Evolutionary conservation across 2,113 vertebrate species (phyloP).

Genomic region (Xenopus borealis): DNA sequence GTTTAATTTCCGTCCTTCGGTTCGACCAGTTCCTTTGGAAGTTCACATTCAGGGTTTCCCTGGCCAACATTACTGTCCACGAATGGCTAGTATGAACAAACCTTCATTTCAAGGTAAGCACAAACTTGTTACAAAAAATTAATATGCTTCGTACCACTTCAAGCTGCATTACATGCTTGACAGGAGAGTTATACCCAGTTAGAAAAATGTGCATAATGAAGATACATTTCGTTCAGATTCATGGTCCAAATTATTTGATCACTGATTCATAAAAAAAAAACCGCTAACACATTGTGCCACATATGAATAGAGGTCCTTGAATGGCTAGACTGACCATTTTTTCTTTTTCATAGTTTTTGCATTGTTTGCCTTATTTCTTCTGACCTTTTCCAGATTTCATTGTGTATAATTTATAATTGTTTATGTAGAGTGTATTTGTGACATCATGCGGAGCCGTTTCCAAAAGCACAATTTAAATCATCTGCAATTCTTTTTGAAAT

Average conservation of each 20-base stretch:
- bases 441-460: constrained; percentile 68
- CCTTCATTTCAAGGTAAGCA: constrained; percentile 89
- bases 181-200: too few species aligned
- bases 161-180: too few species aligned
- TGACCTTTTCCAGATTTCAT: too few species aligned
- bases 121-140: neutral
- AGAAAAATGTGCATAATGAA: too few species aligned
- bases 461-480: constrained; percentile 68
- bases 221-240: too few species aligned
- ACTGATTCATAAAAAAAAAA: too few species aligned
- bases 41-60: constrained; percentile 97
- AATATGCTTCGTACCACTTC: neutral
- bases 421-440: constrained; percentile 71
- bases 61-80: constrained; percentile 96
- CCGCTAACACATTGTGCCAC: too few species aligned
- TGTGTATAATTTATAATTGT: neutral
- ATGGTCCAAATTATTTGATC: too few species aligned
- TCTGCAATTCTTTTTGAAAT: constrained; percentile 65
- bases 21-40: constrained; percentile 94
- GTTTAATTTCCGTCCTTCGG: constrained; percentile 97
- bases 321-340: too few species aligned
- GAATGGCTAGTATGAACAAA: constrained; percentile 99
- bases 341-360: too few species aligned
- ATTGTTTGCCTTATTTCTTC: too few species aligned
- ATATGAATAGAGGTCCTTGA: too few species aligned